Percentiles rank a stretch among this genome's conserved stretches.
phyloP scores from a whole-genome alignment of 2,888 invertebrate genomes.

The Hirudinaria manillensis region DNA sequence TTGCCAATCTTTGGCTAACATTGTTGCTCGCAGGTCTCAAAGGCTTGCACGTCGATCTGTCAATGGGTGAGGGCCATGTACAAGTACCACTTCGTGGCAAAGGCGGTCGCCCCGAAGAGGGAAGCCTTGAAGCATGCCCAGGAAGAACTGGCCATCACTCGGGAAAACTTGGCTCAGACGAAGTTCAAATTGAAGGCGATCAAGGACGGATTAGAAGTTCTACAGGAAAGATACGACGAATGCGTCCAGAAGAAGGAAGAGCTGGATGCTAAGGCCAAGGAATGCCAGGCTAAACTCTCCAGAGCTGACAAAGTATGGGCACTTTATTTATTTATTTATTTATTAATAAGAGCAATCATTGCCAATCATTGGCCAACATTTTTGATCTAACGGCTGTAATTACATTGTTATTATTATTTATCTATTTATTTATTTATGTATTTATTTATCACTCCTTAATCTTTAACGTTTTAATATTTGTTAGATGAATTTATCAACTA shows the following conservation, averaged over 20 bases:
- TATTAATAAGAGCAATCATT: background rate
- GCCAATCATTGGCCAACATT: background rate
- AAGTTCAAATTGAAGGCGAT: constrained; percentile 28
- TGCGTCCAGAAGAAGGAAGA: constrained; percentile 54
- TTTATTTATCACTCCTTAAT: too few species aligned
- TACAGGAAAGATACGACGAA: constrained; percentile 54
- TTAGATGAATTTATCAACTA: background rate
- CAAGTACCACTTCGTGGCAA: constrained; percentile 55
- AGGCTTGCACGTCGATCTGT: constrained; percentile 74
- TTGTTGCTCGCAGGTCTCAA: constrained; percentile 61
- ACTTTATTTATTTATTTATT: too few species aligned
- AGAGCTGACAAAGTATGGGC: constrained; percentile 54
- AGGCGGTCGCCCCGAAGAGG: constrained; percentile 53
- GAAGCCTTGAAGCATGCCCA: constrained; percentile 51
- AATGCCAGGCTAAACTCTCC: constrained; percentile 52
- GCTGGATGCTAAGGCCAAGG: constrained; percentile 52
- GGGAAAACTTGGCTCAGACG: constrained; percentile 34
- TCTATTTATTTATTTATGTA: too few species aligned
- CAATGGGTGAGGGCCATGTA: constrained; percentile 66
- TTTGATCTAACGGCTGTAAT: background rate
- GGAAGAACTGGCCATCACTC: constrained; percentile 47
- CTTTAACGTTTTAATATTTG: too few species aligned
- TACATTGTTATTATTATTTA: too few species aligned
- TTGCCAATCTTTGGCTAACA: background rate
- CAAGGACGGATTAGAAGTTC: constrained; percentile 49